phyloP scores from a whole-genome alignment of 2,113 vertebrate genomes.

The Paramisgurnus dabryanus region DNA sequence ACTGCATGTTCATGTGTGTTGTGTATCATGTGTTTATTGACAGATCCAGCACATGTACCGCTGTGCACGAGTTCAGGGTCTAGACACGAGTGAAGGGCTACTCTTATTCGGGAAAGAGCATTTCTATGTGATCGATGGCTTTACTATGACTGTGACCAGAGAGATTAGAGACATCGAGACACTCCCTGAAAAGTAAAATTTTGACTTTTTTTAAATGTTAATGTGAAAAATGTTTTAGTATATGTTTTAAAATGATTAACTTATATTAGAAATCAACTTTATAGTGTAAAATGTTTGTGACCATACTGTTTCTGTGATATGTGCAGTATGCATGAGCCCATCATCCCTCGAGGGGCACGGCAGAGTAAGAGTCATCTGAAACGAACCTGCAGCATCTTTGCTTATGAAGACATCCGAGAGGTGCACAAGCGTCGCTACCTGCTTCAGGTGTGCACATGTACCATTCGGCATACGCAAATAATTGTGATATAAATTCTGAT shows the following conservation, averaged over 20 bases:
- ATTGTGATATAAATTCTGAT: neutral
- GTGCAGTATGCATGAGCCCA: constrained; percentile 91
- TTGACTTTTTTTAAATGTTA: neutral
- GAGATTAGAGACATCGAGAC: constrained; percentile 98
- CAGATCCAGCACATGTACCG: constrained; percentile 99
- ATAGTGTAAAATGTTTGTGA: no score
- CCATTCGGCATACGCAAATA: no score
- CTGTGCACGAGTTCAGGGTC: constrained; percentile 93
- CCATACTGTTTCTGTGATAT: constrained; percentile 18
- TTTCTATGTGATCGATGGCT: constrained; percentile 99
- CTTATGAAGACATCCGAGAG: constrained; percentile 98
- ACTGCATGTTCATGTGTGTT: neutral
- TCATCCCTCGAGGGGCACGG: constrained; percentile 93
- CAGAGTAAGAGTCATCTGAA: constrained; percentile 95
- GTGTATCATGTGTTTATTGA: constrained; percentile 21
- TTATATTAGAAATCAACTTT: no score
- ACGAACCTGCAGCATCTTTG: constrained; percentile 96
- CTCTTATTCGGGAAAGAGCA: constrained; percentile 98
- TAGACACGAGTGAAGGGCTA: constrained; percentile 95
- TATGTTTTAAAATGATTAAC: no score
- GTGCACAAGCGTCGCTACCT: constrained; percentile 97
- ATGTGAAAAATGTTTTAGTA: no score
- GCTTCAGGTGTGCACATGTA: constrained; percentile 81
- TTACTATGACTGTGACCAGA: constrained; percentile 94
- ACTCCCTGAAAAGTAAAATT: constrained; percentile 87